Evolutionary conservation across 2,113 vertebrate genomes (phyloP), one percentile per base, ranked within the genome.

Genomic region (Probosciger aterrimus): DNA sequence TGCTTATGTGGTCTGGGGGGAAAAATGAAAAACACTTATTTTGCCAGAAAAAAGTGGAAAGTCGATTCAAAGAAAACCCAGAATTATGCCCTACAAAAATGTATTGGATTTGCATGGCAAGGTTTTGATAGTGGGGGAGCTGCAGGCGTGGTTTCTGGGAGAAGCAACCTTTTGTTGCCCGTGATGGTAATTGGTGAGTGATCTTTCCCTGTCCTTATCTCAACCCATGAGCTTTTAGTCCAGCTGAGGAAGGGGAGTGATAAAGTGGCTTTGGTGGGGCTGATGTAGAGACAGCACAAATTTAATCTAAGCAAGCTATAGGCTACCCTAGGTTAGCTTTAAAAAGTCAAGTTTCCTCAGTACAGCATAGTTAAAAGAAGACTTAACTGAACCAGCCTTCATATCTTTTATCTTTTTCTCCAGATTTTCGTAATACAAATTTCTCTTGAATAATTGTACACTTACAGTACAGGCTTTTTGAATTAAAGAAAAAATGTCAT

Each of bases 41-140:
- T 81, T 86, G 46, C 86, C 88, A 88, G 73, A 87, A 88, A 84
- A 92, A 88, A 73, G 18, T 57, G 53, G 59, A 86, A 90, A 88
- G 64, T 78, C 31, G 67, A 15, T 83, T 93, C 37, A 86, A 88
- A 83, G 64, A 83, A 86, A 74, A n/a, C 15, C 10, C 44, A 76
- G 44, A 81, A 77, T 88, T 83, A 70, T 49, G 18, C 41, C 71
- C 18, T 55, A 35, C 15, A 71, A 41, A 71, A 91, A 59, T 31
- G 15, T 23, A 25, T 30, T 68, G 31, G 43, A 44, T 74, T 74
- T 62, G 13, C 2, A 0, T 3, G 1, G 41, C 47, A 74, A 60
- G 18, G 18, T 73, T 71, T 65, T 53, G 46, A 22, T 73, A 60
- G 91, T 2, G 13, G 18, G 50, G 22, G 11, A 11, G 2, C 18